These are phyloP conservation scores for Eupithecia tripunctaria DNA, from an alignment of 2,888 invertebrate genomes.

Conservation along the genomic window DNA sequence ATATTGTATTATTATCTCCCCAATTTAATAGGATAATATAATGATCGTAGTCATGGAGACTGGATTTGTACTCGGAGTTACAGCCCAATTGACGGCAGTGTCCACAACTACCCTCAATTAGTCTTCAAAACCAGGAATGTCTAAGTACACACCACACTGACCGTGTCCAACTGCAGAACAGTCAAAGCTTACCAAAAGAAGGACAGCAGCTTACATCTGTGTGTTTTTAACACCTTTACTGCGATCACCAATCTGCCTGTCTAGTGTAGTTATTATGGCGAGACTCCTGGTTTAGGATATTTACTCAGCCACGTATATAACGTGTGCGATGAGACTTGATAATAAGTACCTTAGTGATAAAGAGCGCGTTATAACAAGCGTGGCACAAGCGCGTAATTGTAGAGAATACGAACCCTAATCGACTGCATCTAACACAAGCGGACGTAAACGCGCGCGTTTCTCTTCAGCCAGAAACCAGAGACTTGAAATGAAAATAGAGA, in stretches of 20 bases:
- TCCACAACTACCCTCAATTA: too few species aligned
- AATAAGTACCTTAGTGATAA: not conserved
- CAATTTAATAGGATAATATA: too few species aligned
- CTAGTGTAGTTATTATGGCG: not conserved
- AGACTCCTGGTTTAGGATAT: too few species aligned
- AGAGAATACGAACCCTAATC: constrained; percentile 1
- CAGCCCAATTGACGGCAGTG: too few species aligned
- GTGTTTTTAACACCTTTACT: not conserved
- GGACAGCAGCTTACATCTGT: not conserved
- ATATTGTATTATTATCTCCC: too few species aligned
- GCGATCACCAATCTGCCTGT: not conserved
- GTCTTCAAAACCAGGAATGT: too few species aligned
- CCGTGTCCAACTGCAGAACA: too few species aligned
- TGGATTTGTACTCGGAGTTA: too few species aligned
- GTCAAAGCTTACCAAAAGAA: not conserved
- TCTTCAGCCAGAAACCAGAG: constrained; percentile 59
- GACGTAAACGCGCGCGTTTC: constrained; percentile 66
- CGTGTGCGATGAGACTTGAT: not conserved
- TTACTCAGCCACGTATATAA: too few species aligned
- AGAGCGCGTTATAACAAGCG: not conserved
- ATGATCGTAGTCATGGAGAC: too few species aligned
- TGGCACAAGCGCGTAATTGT: not conserved
- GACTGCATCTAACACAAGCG: constrained; percentile 2
- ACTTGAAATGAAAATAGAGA: constrained; percentile 84
- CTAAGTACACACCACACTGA: too few species aligned